Base-by-base conservation (phyloP, 2,113 vertebrate species). In the Neotragus moschatus region DNA sequence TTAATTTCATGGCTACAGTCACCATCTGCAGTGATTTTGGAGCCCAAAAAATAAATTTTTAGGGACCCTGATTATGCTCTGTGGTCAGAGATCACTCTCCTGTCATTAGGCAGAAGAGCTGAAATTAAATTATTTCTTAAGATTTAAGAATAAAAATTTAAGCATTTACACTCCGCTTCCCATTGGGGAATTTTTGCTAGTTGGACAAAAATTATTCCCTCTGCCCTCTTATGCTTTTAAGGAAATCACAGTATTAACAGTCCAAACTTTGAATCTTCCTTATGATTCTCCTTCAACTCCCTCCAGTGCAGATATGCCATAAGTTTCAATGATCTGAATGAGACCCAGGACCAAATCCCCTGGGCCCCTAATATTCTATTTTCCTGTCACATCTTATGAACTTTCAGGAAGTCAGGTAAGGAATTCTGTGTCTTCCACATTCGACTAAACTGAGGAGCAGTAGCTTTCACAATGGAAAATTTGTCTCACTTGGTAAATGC, bases 401-500 rank as follows among this genome's bases (percentile, higher is more conserved):
- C 53, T 53, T 19, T 58, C 45, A 80, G 51, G 49, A 90, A 55
- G 60, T 88, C 88, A 84, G 39, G 43, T 45, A 49, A 92, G 63
- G 25, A 81, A n/a, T 73, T 90, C 88, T 33, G 15, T 15, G 43
- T 56, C 60, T 88, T 90, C 63, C 33, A 26, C 51, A 23, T n/a
- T 84, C 3, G 5, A 19, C 53, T 58, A 56, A 90, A 55, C 12
- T 39, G 70, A 92, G 66, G 26, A 70, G 12, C 11, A 45, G 39
- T 56, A 43, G 60, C 33, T 91, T 93, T 93, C 53, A 80, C 84
- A 36, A 28, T 6, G 93, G 93, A 94, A 97, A 97, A 88, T 91
- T 13, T 84, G 81, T 70, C 89, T 97, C 86, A 66, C 56, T 26
- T 63, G n/a, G 79, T 84, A 49, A 53, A 84, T 10, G 3, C 88